Evolutionary conservation across 2,113 vertebrate genomes (phyloP), one percentile per base, ranked within the genome.

Genomic region (Xenopus laevis): DNA sequence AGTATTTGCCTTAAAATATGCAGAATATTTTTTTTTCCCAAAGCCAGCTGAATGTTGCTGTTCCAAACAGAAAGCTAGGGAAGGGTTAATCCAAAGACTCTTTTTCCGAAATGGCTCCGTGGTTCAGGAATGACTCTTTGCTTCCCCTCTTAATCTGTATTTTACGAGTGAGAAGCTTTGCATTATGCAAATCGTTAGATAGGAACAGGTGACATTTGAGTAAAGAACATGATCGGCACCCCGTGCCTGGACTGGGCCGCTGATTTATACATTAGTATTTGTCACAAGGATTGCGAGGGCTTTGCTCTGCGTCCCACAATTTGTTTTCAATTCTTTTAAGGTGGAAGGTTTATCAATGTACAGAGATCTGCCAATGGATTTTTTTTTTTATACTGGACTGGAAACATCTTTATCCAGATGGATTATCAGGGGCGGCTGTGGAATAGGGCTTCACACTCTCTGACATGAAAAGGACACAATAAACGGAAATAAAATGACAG

Each of bases 141-240:
- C 92, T 94, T 95, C 92, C 92, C 90, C 85, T 93, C 94, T 96
- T 99, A 98, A 99, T 98, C 96, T 96, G 96, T 96, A 97, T 95
- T 97, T 98, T 98, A 97, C 97, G 95, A 98, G 93, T 99, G 95
- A 99, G 95, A 95, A 96, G 94, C 93, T 99, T 99, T 96, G 96
- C 95, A 99, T 99, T 99, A 99, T 98, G 97, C 97, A 98, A 98
- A 98, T 98, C 97, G 96, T 86, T 98, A 95, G 95, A 93, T 94
- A 95, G 96, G 96, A 98, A 98, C 97, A 98, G 97, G 96, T 99
- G 97, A 99, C 97, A 99, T 99, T 99, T 98, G 95, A 96, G 93
- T 93, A 92, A 90, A 91, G 92, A 94, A 92, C 93, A 91, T 84
- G 95, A 93, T 89, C 88, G 64, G 84, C 78, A 88, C 87, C 88